These are phyloP conservation scores for Geopemphigus sp. DNA, from an alignment of 1,140 invertebrate genomes.

Conservation along the genomic window DNA sequence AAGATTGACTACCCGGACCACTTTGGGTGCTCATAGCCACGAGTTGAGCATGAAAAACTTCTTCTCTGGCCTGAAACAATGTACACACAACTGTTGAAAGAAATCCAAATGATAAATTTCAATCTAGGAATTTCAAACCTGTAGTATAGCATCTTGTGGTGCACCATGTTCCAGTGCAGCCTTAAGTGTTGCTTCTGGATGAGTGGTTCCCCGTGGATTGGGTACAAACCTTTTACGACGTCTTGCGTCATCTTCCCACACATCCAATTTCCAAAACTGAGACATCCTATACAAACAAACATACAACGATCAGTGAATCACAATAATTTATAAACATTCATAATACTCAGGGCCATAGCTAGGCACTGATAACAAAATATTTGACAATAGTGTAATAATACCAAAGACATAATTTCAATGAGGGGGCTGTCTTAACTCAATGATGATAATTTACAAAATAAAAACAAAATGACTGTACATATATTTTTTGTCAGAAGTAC, in stretches of 20 bases:
- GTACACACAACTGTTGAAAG: background rate
- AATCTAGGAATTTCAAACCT: conserved; percentile 57
- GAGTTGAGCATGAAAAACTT: conserved; percentile 82
- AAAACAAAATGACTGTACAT: no score
- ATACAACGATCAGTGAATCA: background rate
- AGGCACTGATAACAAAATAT: no score
- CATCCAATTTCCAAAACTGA: conserved; percentile 92
- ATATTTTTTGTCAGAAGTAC: no score
- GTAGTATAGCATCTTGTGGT: conserved; percentile 87
- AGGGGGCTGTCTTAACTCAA: no score
- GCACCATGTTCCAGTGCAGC: conserved; percentile 83
- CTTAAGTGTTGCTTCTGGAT: conserved; percentile 89
- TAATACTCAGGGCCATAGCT: no score
- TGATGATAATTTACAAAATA: no score
- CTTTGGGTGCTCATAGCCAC: conserved; percentile 66
- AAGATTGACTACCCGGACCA: conserved; percentile 64
- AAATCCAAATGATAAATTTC: conserved; percentile 3
- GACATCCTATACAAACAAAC: conserved; percentile 38
- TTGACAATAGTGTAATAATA: no score
- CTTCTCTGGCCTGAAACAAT: conserved; percentile 73
- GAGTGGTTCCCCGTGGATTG: conserved; percentile 87
- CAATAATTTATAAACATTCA: background rate
- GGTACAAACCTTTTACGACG: conserved; percentile 90
- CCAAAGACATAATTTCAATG: no score
- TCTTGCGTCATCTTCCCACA: conserved; percentile 98